Evolutionary conservation across 2,113 vertebrate species (phyloP), one percentile per base, ranked within the genome.

Genomic region (Caranx ignobilis): DNA sequence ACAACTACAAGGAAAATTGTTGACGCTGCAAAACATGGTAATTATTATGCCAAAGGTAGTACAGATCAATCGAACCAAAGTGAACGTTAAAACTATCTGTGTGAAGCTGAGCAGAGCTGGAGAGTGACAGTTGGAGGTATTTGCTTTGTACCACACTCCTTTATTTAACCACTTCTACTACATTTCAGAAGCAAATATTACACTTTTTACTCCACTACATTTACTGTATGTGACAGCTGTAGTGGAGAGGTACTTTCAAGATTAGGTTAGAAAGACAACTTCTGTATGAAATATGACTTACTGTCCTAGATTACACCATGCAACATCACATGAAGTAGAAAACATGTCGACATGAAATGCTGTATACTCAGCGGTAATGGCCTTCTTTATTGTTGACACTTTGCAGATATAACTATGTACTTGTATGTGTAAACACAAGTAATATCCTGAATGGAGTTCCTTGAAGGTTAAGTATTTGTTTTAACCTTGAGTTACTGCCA

Each of bases 21-120:
- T 67, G 72, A 77, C 80, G 56, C 37, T 34, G 69, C 26, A 45
- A 47, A 77, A 57, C n/a, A 47, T 15, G 54, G 2, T 71, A 32
- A 82, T 71, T 79, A 55, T 79, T 56, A 55, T 11, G 50, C 10
- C 45, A 26, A 43, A 57, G 56, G 71, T 81, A 64, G 60, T 39
- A 16, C 16, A 6, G 11, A 35, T 45, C 5, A 35, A 45, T 67
- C 11, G 15, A 71, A 19, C 32, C 31, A 4, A 65, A 19, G 3
- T 41, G 13, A 31, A 45, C 50, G 31, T 50, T 50, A 72, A 63
- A 72, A 43, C 41, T 19, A 64, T 52, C 15, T 37, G 15, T 12
- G 50, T 9, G 57, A 16, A 41, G 62, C 0, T 15, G 63, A 75
- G 19, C 10, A 47, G 12, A 15, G n/a, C 19, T 75, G 57, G 50